Base-by-base conservation (phyloP, 2,797 vertebrate species). In the Cuculus canorus region DNA sequence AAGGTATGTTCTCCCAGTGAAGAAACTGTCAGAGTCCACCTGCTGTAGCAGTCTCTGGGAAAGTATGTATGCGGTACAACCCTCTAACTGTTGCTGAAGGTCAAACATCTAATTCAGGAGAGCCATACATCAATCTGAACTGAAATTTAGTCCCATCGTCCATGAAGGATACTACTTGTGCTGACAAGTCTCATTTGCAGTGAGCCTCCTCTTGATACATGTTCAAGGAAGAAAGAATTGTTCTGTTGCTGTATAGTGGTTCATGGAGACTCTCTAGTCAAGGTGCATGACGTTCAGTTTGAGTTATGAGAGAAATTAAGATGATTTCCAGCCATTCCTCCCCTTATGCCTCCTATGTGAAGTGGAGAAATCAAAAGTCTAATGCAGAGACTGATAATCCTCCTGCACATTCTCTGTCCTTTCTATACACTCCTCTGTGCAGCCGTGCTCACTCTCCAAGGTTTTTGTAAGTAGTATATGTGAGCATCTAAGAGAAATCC, bases 181-280 rank as follows among this genome's bases (percentile, higher is more conserved):
- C 65, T 89, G 85, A 82, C 87, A 92, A 64, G 57, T 83, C 82
- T 91, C 41, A 32, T 91, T 96, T 94, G 61, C 68, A 75, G 76
- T 0, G 1, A 89, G 70, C 37, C 60, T 77, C 85, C 41, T 89
- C 69, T 50, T 87, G 71, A 78, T 91, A n/a, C 22, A 13, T 50
- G 18, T 65, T 86, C 65, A 32, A 91, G 79, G 80, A 80, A 77
- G 59, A 73, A 92, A n/a, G 50, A 73, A 69, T 83, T 86, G 53
- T 81, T 81, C 60, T 92, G 37, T 86, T 85, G 48, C 78, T 92
- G 0, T 63, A 4, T 76, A 61, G 37, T 56, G 18, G 61, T 89
- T 94, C 19, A 5, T 61, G 41, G 43, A 66, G 45, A 47, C 54
- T 59, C 43, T 68, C 13, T 54, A 39, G 59, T 69, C 59, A 63